These are phyloP conservation scores for Cheilosia vernalis DNA, from an alignment of 2,888 invertebrate species.

Conservation along the genomic window DNA sequence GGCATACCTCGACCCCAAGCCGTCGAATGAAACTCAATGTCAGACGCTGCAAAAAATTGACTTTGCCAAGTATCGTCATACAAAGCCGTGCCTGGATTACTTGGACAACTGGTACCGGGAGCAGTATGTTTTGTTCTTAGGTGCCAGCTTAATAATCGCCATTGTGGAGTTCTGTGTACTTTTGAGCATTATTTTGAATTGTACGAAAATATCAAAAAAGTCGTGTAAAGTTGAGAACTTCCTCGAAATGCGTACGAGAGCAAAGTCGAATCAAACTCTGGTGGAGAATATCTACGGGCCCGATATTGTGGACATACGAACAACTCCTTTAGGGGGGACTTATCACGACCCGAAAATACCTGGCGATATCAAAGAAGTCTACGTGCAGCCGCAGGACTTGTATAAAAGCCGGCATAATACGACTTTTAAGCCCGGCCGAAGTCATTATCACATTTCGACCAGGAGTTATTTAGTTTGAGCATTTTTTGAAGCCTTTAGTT, in stretches of 20 bases:
- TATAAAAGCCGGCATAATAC: slow-evolving; percentile 81
- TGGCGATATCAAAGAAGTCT: slow-evolving; percentile 80
- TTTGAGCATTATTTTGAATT: slow-evolving; percentile 88
- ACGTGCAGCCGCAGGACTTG: slow-evolving; percentile 81
- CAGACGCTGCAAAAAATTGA: slow-evolving; percentile 84
- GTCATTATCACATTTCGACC: slow-evolving; percentile 79
- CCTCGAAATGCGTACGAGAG: slow-evolving; percentile 74
- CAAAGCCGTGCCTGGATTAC: slow-evolving; percentile 86
- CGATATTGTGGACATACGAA: slow-evolving; percentile 78
- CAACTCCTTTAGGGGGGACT: slow-evolving; percentile 2
- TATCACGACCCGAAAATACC: slow-evolving; percentile 4
- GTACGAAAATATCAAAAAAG: slow-evolving; percentile 85
- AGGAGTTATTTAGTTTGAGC: slow-evolving; percentile 81
- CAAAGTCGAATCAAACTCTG: slow-evolving; percentile 79
- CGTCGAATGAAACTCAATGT: slow-evolving; percentile 88
- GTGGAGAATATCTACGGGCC: slow-evolving; percentile 82
- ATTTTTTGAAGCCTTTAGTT: not conserved
- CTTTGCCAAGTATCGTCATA: slow-evolving; percentile 81
- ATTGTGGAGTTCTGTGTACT: slow-evolving; percentile 90
- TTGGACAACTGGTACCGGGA: slow-evolving; percentile 91
- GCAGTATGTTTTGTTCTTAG: slow-evolving; percentile 88
- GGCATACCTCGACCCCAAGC: slow-evolving; percentile 90
- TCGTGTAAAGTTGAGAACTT: slow-evolving; percentile 76
- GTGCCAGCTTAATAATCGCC: slow-evolving; percentile 87
- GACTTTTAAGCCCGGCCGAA: slow-evolving; percentile 80